phyloP scores from a whole-genome alignment of 2,888 invertebrate species.

The Limenitis camilla region DNA sequence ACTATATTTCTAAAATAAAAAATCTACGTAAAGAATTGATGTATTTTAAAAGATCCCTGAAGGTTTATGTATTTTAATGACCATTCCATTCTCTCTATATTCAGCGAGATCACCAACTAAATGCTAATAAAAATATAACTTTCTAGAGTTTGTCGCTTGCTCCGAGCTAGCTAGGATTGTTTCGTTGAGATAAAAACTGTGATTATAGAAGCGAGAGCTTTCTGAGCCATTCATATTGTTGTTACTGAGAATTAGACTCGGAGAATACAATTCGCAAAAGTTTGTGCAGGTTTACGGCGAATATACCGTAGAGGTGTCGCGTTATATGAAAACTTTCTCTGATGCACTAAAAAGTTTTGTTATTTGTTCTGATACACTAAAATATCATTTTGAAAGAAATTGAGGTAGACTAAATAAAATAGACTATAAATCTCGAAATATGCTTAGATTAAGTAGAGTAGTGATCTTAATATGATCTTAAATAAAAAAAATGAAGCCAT shows the following conservation, averaged over 20 bases:
- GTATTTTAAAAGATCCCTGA: too few species aligned
- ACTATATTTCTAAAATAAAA: background rate
- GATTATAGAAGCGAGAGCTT: constrained; percentile 6
- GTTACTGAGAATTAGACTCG: constrained; percentile 7
- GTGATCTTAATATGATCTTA: too few species aligned
- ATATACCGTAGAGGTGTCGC: background rate
- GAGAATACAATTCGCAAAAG: constrained; percentile 2
- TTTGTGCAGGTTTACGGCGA: background rate
- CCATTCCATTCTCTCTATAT: too few species aligned
- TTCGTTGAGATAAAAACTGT: constrained; percentile 10
- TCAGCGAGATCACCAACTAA: background rate
- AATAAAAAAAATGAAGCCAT: too few species aligned
- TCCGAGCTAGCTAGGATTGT: constrained; percentile 1
- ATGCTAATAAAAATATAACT: constrained; percentile 14
- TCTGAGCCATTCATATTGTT: constrained; percentile 2
- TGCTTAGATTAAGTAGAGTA: too few species aligned
- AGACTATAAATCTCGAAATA: too few species aligned
- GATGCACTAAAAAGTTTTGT: too few species aligned
- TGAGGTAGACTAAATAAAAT: too few species aligned
- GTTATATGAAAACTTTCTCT: constrained; percentile 4
- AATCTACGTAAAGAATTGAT: too few species aligned
- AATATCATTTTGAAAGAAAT: too few species aligned
- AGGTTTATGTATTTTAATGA: too few species aligned
- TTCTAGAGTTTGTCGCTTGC: constrained; percentile 6
- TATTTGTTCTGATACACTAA: too few species aligned